Evolutionary conservation across 2,888 invertebrate species (phyloP).

Genomic region (Caenorhabditis sp.): DNA sequence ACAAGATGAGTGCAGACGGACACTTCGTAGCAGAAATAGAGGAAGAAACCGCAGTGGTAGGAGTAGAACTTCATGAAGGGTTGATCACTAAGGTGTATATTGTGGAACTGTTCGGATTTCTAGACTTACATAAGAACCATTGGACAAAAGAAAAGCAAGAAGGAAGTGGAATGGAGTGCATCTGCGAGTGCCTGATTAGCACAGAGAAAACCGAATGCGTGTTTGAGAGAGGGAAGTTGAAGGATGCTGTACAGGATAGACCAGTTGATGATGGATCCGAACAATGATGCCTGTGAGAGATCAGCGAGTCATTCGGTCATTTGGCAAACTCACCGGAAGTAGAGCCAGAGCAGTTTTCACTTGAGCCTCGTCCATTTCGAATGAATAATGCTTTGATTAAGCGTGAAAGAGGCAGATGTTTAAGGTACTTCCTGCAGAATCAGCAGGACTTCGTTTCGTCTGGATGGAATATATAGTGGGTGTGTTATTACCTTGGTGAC

Average conservation of each 20-base stretch:
- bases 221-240: slow-evolving; percentile 49
- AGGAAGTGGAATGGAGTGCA: slow-evolving; percentile 58
- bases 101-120: too few species aligned
- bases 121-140: slow-evolving; percentile 62
- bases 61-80: slow-evolving; percentile 26
- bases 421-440: neutral
- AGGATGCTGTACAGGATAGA: slow-evolving; percentile 57
- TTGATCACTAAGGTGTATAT: too few species aligned
- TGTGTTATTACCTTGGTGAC: neutral
- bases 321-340: neutral
- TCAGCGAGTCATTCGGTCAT: too few species aligned
- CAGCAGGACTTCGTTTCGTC: neutral
- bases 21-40: slow-evolving; percentile 62
- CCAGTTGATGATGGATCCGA: slow-evolving; percentile 61
- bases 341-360: neutral
- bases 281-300: slow-evolving; percentile 23
- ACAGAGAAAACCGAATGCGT: slow-evolving; percentile 64
- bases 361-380: neutral
- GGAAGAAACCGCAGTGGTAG: slow-evolving; percentile 53
- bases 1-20: slow-evolving; percentile 62
- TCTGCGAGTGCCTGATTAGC: slow-evolving; percentile 61
- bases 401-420: too few species aligned
- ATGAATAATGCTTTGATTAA: too few species aligned
- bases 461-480: neutral
- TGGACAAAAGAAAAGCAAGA: slow-evolving; percentile 63